phyloP scores from a whole-genome alignment of 1,140 invertebrate species.

The Papilio polytes region DNA sequence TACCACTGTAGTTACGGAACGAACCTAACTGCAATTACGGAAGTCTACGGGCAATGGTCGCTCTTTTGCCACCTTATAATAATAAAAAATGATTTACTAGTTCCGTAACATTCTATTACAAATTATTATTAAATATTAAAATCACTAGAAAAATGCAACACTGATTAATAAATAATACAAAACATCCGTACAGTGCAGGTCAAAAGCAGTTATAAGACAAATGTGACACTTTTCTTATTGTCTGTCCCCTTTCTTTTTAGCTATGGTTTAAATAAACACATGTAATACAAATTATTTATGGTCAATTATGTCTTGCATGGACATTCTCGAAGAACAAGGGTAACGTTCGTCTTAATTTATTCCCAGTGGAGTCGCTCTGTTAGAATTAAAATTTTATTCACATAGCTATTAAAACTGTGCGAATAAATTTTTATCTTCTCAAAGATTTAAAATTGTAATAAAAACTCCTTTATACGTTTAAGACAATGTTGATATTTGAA shows the following conservation, averaged over 20 bases:
- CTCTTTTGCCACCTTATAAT: too few species aligned
- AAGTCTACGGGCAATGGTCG: too few species aligned
- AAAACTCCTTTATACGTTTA: slow-evolving; percentile 24
- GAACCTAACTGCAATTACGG: too few species aligned
- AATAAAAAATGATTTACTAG: too few species aligned
- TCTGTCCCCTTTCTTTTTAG: slow-evolving; percentile 52
- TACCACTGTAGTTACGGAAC: too few species aligned
- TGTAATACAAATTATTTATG: slow-evolving; percentile 79
- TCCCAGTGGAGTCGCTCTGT: slow-evolving; percentile 46
- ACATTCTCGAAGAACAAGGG: slow-evolving; percentile 59
- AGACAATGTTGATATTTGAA: slow-evolving; percentile 3
- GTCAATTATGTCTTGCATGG: slow-evolving; percentile 75
- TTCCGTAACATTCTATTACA: not conserved
- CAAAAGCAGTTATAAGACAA: slow-evolving; percentile 2
- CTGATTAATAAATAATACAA: not conserved
- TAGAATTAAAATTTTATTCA: slow-evolving; percentile 34
- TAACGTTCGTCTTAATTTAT: slow-evolving; percentile 50
- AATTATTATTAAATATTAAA: not conserved
- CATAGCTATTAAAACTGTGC: slow-evolving; percentile 29
- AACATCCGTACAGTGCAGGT: not conserved
- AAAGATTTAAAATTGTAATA: slow-evolving; percentile 7
- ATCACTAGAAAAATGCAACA: not conserved
- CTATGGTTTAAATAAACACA: slow-evolving; percentile 68
- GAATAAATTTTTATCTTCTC: slow-evolving; percentile 23
- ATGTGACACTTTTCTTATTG: slow-evolving; percentile 38